Conservation (phyloP, 2,113 vertebrate species). For the Periophthalmus modestus region DNA sequence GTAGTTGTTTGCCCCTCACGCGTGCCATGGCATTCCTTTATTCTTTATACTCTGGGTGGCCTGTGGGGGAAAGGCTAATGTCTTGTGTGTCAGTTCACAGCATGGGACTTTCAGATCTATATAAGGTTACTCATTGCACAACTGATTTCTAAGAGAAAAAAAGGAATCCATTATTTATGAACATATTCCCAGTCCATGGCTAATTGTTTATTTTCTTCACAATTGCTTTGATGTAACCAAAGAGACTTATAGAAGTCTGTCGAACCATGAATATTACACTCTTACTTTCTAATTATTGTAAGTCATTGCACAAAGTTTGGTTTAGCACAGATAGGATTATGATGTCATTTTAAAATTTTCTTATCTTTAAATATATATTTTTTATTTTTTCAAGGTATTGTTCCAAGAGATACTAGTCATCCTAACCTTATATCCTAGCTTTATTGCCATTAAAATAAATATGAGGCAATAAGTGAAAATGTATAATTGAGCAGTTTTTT, state of each 20-base stretch:
- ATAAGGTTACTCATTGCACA: constrained; percentile 79
- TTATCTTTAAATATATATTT: constrained; percentile 28
- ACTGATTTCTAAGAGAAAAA: constrained; percentile 80
- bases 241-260: constrained; percentile 74
- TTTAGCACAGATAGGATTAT: constrained; percentile 59
- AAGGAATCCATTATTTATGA: constrained; percentile 84
- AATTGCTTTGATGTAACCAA: constrained; percentile 84
- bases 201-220: constrained; percentile 84
- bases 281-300: constrained; percentile 73
- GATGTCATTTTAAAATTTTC: constrained; percentile 20
- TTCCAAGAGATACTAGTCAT: constrained; percentile 16
- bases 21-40: constrained; percentile 79
- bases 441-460: constrained; percentile 16
- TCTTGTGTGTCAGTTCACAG: constrained; percentile 83
- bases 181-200: constrained; percentile 82
- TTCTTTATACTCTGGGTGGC: constrained; percentile 70
- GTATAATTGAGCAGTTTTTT: constrained; percentile 51
- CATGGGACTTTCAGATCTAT: constrained; percentile 82
- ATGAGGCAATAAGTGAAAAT: constrained; percentile 28
- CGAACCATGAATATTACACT: constrained; percentile 71
- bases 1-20: constrained; percentile 69
- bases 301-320: constrained; percentile 70
- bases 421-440: not conserved
- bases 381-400: constrained; percentile 26
- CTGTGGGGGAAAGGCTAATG: constrained; percentile 83